phyloP scores from a whole-genome alignment of 2,113 vertebrate genomes.

The Saccopteryx bilineata region DNA sequence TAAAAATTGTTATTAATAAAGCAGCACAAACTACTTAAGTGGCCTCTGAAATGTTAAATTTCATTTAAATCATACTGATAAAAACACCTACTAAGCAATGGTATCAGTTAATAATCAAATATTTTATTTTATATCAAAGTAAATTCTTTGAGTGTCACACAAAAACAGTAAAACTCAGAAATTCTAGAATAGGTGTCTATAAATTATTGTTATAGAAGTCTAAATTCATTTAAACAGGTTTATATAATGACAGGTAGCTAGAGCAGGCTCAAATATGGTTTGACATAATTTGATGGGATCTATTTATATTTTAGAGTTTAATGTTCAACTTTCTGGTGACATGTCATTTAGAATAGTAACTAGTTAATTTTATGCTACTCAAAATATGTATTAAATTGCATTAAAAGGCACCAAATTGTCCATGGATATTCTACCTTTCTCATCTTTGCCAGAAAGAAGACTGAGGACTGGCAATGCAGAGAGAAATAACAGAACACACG shows the following conservation, averaged over 20 bases:
- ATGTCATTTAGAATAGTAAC: not conserved
- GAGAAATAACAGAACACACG: not conserved
- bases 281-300: not conserved
- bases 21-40: not conserved
- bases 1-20: conserved; percentile 34
- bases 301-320: conserved; percentile 8
- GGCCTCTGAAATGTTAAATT: not conserved
- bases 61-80: conserved; percentile 6
- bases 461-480: not conserved
- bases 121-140: not conserved
- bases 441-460: conserved; percentile 47
- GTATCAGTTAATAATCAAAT: not conserved
- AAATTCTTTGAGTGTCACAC: not conserved
- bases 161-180: not conserved
- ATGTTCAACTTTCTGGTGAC: not conserved
- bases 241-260: not conserved
- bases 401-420: not conserved
- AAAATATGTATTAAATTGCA: not conserved
- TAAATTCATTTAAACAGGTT: not conserved
- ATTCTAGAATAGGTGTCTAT: not conserved
- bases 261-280: not conserved
- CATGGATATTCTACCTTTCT: not conserved
- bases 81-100: not conserved
- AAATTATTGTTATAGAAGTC: not conserved
- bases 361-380: not conserved